Evolutionary conservation across 2,888 invertebrate genomes (phyloP).

Genomic region (Anorthoa munda): DNA sequence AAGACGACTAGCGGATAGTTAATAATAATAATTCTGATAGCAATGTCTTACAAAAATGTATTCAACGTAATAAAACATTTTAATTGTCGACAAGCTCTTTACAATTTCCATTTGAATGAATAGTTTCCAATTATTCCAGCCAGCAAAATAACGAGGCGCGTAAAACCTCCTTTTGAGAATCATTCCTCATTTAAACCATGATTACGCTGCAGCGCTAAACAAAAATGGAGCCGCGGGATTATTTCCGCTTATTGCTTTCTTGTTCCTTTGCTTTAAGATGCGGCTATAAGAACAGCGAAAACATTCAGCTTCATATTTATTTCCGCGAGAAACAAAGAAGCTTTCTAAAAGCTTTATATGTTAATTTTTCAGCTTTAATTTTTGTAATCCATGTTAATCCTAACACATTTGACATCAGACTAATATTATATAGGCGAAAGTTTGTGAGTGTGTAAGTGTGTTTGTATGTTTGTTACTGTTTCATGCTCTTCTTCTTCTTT

Average conservation of each 20-base stretch:
- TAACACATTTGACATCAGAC: too few species aligned
- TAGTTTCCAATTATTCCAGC: conserved; percentile 51
- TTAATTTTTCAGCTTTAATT: too few species aligned
- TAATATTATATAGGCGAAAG: too few species aligned
- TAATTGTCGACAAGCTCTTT: conserved; percentile 1
- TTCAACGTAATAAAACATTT: conserved; percentile 5
- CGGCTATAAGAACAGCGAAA: conserved; percentile 24
- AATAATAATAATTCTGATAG: too few species aligned
- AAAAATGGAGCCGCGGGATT: conserved; percentile 62
- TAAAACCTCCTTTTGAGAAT: conserved; percentile 66
- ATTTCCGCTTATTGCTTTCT: conserved; percentile 64
- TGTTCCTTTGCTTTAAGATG: conserved; percentile 51
- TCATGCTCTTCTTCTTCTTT: too few species aligned
- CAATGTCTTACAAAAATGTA: not conserved
- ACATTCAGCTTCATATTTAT: too few species aligned
- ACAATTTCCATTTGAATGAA: conserved; percentile 39
- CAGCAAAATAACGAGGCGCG: conserved; percentile 44
- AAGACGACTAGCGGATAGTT: too few species aligned
- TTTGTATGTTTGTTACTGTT: too few species aligned
- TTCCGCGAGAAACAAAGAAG: not conserved
- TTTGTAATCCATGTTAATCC: too few species aligned
- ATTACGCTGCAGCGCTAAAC: conserved; percentile 69
- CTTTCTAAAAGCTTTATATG: not conserved
- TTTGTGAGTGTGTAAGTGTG: too few species aligned
- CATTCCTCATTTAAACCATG: conserved; percentile 71